Conservation (phyloP, 30 jellyfish, hydroid and myxozoan genomes). For the Haliclystus octoradiatus region DNA sequence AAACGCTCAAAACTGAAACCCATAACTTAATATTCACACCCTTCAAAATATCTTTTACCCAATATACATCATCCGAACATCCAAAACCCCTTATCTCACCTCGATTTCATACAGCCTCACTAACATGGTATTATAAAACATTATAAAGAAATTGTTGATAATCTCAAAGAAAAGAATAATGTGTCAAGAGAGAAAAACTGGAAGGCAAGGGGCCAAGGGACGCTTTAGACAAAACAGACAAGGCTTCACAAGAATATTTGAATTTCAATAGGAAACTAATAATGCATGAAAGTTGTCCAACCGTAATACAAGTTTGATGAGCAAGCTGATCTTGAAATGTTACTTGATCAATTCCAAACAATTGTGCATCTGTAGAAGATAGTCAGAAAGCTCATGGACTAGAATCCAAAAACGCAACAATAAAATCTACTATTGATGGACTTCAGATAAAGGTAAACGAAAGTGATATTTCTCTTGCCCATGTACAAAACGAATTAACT, state of each 20-base stretch:
- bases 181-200: constrained; percentile 89
- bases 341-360: not conserved
- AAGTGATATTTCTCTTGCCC: not conserved
- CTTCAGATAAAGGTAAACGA: not conserved
- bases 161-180: constrained; percentile 3
- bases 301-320: not conserved
- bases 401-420: not conserved
- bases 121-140: too few species aligned
- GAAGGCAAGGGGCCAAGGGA: constrained; percentile 99
- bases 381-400: too few species aligned
- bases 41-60: too few species aligned
- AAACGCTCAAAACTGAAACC: too few species aligned
- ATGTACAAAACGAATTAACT: not conserved
- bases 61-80: too few species aligned
- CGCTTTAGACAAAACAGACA: constrained; percentile 82
- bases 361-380: not conserved
- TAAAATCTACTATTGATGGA: not conserved
- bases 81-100: too few species aligned
- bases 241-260: constrained; percentile 32
- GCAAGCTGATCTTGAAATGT: not conserved
- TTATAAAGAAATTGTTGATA: constrained; percentile 59
- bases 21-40: too few species aligned
- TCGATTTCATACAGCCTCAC: too few species aligned
- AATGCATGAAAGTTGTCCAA: not conserved
- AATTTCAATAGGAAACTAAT: constrained; percentile 19